These are phyloP conservation scores for Monomorium pharaonis DNA, from an alignment of 1,140 invertebrate genomes.

Conservation along the genomic window DNA sequence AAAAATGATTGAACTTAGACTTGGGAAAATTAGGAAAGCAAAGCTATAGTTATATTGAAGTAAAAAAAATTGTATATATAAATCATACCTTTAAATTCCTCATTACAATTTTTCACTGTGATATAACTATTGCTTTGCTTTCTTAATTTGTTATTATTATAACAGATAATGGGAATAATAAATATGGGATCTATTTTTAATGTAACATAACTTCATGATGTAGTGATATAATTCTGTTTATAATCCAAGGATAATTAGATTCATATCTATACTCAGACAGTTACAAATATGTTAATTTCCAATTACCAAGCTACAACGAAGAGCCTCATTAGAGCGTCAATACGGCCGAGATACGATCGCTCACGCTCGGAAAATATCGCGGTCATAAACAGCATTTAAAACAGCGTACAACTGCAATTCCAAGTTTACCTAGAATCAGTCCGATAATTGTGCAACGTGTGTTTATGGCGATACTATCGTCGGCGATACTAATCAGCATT, in stretches of 20 bases:
- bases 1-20: neutral
- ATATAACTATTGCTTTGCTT: no score
- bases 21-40: neutral
- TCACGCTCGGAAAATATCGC: neutral
- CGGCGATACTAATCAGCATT: conserved; percentile 24
- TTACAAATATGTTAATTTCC: no score
- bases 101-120: no score
- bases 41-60: neutral
- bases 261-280: neutral
- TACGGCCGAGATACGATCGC: neutral
- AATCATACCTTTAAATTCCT: no score
- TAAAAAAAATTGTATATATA: no score
- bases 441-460: conserved; percentile 31
- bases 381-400: neutral
- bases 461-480: conserved; percentile 27
- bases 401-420: neutral
- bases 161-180: neutral
- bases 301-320: neutral
- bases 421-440: neutral
- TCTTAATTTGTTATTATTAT: no score
- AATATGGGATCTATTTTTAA: neutral
- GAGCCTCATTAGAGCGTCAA: neutral
- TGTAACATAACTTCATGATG: neutral
- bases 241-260: neutral
- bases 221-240: neutral